phyloP scores from a whole-genome alignment of 2,113 vertebrate genomes.

The Porphyrio hochstetteri region DNA sequence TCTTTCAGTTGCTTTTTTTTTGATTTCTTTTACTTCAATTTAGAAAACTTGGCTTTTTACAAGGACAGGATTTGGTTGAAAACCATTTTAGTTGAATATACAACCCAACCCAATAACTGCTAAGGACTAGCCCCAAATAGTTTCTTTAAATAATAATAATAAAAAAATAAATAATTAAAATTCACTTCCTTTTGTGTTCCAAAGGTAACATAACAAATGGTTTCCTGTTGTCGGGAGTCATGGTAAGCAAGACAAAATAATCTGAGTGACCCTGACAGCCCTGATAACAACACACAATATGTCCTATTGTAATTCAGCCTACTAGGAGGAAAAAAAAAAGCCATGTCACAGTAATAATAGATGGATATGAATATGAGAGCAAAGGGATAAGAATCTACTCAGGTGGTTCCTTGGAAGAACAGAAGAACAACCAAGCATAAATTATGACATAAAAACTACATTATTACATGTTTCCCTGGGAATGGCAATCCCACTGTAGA shows the following conservation, averaged over 20 bases:
- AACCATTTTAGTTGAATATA: background rate
- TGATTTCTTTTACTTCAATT: background rate
- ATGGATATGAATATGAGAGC: background rate
- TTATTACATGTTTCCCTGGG: background rate
- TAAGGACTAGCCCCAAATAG: rapidly evolving
- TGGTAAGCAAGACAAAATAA: background rate
- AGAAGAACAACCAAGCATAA: background rate
- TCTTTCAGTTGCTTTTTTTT: background rate
- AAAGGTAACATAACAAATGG: background rate
- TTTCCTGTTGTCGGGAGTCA: background rate
- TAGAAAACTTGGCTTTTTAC: background rate
- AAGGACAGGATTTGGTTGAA: background rate
- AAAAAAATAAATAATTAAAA: background rate
- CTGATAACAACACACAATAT: background rate
- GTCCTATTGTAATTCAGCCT: background rate
- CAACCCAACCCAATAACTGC: background rate
- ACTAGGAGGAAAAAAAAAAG: background rate
- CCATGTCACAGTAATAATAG: background rate
- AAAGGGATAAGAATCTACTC: background rate
- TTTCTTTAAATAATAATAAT: background rate
- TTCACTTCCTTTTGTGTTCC: background rate
- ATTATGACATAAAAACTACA: background rate
- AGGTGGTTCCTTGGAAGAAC: background rate
- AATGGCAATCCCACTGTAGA: background rate
- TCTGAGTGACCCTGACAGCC: background rate